These are phyloP conservation scores for Mya arenaria DNA, from an alignment of 1,140 invertebrate species.

Conservation along the genomic window DNA sequence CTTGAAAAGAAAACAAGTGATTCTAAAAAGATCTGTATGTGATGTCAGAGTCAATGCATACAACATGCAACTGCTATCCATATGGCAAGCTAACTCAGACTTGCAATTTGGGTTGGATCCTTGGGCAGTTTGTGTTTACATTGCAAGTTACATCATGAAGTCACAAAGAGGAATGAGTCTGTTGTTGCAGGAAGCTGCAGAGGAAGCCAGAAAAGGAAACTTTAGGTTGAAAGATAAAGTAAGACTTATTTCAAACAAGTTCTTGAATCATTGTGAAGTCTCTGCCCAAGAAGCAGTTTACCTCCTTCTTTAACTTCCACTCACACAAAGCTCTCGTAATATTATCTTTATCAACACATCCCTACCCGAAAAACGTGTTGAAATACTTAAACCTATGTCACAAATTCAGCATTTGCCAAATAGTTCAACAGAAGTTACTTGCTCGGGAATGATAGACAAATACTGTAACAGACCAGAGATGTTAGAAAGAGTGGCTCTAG, in stretches of 20 bases:
- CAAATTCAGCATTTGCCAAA: constrained; percentile 15
- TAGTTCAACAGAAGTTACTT: constrained; percentile 47
- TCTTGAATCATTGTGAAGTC: constrained; percentile 59
- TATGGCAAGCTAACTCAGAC: constrained; percentile 59
- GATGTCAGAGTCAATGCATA: constrained; percentile 54
- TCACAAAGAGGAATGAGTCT: constrained; percentile 56
- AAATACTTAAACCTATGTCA: constrained; percentile 54
- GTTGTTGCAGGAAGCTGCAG: constrained; percentile 8
- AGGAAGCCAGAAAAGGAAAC: constrained; percentile 49
- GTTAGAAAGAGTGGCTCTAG: constrained; percentile 5
- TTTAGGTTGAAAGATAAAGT: constrained; percentile 34
- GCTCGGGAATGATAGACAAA: constrained; percentile 31
- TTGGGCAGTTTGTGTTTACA: constrained; percentile 56
- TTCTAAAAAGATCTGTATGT: constrained; percentile 48
- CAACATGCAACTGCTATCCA: constrained; percentile 32
- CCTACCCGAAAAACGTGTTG: constrained; percentile 45
- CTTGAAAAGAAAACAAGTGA: constrained; percentile 51
- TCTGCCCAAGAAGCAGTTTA: constrained; percentile 59
- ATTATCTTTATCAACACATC: constrained; percentile 57
- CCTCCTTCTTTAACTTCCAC: constrained; percentile 27
- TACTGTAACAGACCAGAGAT: constrained; percentile 33
- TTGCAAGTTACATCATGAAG: constrained; percentile 59
- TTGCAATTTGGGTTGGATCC: constrained; percentile 55
- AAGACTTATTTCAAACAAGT: constrained; percentile 57
- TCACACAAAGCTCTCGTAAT: constrained; percentile 33